Base-by-base conservation (phyloP, 2,888 invertebrate species). In the Hipparchia semele region DNA sequence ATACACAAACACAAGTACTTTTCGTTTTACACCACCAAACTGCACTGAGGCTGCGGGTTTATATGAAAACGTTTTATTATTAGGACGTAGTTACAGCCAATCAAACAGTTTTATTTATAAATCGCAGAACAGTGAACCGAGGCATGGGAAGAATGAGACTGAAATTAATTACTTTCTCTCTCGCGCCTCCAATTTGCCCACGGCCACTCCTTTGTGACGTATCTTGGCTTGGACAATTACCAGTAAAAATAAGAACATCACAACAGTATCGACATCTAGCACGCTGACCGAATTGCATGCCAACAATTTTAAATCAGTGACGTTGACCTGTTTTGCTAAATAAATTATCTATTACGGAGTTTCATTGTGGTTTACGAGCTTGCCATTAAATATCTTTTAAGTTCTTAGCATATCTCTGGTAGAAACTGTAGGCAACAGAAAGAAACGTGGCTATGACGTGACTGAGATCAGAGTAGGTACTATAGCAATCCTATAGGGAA, bases 161-260 rank as follows among this genome's bases (percentile, higher is more conserved):
- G 89, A 90, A 87, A 86, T 89, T 89, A 86, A 90, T 90, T 84
- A 87, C 87, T 90, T 89, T 90, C 87, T 88, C 85, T 84, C 84
- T 82, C 83, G 82, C 82, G 84, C 80, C 82, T 83, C 83, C 79
- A 81, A 81, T 80, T 80, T 79, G 79, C 77, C 77, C 80, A 79
- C 83, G 78, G 81, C 80, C 78, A 80, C 82, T 87, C 83, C 85
- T 85, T 81, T 79, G 80, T 90, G 90, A 90, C 90, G 90, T 81
- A 58, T 12, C 53, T 6, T 12, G 82, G 87, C 85, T 93, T 92
- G 92, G 90, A 92, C 90, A 87, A 90, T 89, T 88, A 91, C 92
- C 89, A 92, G 89, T 86, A 86, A 90, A 92, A 92, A 91, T 90
- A 90, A 86, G 86, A 86, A 82, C 89, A 89, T 85, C 84, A 85